These are phyloP conservation scores for Actinostola sp. DNA, from an alignment of 92 coral and sea anemone species.

Conservation along the genomic window DNA sequence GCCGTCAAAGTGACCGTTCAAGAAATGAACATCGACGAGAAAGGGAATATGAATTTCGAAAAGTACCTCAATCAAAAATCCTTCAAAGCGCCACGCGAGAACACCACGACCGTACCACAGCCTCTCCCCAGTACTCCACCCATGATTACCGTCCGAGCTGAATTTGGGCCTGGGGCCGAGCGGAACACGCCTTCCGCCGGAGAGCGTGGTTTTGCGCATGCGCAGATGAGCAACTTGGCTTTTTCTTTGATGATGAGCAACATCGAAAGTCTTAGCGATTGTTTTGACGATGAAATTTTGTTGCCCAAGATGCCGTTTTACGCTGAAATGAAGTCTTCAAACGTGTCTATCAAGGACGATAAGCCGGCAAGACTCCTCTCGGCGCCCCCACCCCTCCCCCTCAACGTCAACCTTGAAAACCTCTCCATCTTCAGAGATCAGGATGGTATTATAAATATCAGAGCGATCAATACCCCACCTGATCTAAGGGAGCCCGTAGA, in stretches of 20 bases:
- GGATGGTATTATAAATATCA: conserved; percentile 67
- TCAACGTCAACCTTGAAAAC: conserved; percentile 77
- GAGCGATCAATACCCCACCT: conserved; percentile 38
- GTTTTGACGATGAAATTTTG: conserved; percentile 86
- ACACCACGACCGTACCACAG: conserved; percentile 34
- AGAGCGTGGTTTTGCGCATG: conserved; percentile 88
- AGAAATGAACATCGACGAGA: conserved; percentile 70
- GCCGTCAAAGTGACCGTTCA: conserved; percentile 70
- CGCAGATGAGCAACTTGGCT: conserved; percentile 57
- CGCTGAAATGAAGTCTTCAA: conserved; percentile 70
- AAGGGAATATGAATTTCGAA: conserved; percentile 73
- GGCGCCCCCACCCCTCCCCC: conserved; percentile 81
- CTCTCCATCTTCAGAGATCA: conserved; percentile 69
- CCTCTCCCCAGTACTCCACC: conserved; percentile 53
- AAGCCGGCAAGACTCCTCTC: conserved; percentile 81
- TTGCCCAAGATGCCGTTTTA: conserved; percentile 81
- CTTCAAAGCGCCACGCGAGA: conserved; percentile 39
- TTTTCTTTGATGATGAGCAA: conserved; percentile 75
- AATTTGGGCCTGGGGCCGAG: conserved; percentile 90
- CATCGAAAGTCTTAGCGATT: conserved; percentile 81
- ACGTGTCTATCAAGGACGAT: conserved; percentile 72
- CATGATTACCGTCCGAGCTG: conserved; percentile 65
- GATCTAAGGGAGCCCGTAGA: conserved; percentile 12
- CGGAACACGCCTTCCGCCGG: conserved; percentile 72
- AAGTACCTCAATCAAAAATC: conserved; percentile 79